Evolutionary conservation across 2,888 invertebrate genomes (phyloP), one percentile per base, ranked within the genome.

Genomic region (Thymelicus sylvestris): DNA sequence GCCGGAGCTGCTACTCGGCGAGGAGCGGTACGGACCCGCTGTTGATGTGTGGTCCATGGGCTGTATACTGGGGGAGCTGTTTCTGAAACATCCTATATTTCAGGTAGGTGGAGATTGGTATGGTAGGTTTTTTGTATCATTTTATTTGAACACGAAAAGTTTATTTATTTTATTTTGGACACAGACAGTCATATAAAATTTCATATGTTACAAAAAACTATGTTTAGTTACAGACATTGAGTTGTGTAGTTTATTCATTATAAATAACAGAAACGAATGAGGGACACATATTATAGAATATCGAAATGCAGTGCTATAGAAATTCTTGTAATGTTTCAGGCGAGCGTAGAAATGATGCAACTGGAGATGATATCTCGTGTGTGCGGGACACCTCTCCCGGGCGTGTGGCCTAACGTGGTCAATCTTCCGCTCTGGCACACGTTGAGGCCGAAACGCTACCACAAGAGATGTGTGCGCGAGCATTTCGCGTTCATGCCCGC

Each of bases 31-130:
- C 87, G 99, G 99, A 0, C 98, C 99, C 0, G 97, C 99, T 0
- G 98, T 99, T 74, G 99, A 99, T 91, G 98, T 99, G 7, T 99
- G 99, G 99, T 99, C 99, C 85, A 99, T 99, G 92, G 99, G 99
- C 81, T 99, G 99, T 87, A 99, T 99, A 80, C 95, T 99, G 64
- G 99, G 99, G 10, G 99, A 99, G 94, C 94, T 99, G 73, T 99
- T 99, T 92, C 95, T 96, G 62, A 98, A 98, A 85, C 97, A 98
- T 81, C 99, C 99, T 0, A 95, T 99, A 61, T 99, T 99, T 90
- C 98, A 98, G 95, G 98, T 97, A 1, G 13, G 8, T 41, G 13
- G 39, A 44, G 31, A 3, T 31, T 31, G 31, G 31, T 31, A 31
- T n/a, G n/a, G 31, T 31, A 31, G 1, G 31, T 31, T 31, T 31